Conservation (phyloP, 2,797 vertebrate species). For the Anableps anableps region DNA sequence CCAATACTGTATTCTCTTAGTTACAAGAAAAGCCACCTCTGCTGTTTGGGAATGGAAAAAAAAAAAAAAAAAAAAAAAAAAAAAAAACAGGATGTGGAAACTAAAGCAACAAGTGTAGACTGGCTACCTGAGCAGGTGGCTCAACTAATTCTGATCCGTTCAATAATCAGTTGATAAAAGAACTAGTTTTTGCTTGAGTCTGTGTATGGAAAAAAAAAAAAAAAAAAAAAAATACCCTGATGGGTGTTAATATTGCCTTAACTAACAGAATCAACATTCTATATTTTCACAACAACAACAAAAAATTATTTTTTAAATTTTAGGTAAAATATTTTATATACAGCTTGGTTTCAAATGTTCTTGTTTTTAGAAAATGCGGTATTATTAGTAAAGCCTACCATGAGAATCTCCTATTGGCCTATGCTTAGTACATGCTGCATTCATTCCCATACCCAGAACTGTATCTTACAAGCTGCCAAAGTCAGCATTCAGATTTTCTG, state of each 20-base stretch:
- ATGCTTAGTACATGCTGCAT: neutral
- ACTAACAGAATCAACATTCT: too few relatives aligned
- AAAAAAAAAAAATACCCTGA: neutral
- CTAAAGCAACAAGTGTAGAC: neutral
- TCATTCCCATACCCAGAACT: constrained; percentile 16
- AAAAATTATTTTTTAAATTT: too few relatives aligned
- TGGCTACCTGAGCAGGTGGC: neutral
- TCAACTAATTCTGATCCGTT: neutral
- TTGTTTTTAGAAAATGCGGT: neutral
- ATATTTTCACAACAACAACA: too few relatives aligned
- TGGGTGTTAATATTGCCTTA: neutral
- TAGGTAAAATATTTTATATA: too few relatives aligned
- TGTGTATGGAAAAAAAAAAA: neutral
- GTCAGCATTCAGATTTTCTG: constrained; percentile 21
- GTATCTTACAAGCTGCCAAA: constrained; percentile 20
- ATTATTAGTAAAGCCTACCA: neutral
- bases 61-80: too few relatives aligned
- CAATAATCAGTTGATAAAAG: neutral
- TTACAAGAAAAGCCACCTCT: too few relatives aligned
- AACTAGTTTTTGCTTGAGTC: neutral
- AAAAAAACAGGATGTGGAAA: too few relatives aligned
- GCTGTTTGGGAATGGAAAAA: too few relatives aligned
- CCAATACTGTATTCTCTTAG: too few relatives aligned
- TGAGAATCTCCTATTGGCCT: neutral
- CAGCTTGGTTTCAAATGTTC: neutral